A percentile compares a stretch with the other conserved stretches of the same genome.
phyloP scores from a whole-genome alignment of 2,797 vertebrate genomes.

The Characodon lateralis region DNA sequence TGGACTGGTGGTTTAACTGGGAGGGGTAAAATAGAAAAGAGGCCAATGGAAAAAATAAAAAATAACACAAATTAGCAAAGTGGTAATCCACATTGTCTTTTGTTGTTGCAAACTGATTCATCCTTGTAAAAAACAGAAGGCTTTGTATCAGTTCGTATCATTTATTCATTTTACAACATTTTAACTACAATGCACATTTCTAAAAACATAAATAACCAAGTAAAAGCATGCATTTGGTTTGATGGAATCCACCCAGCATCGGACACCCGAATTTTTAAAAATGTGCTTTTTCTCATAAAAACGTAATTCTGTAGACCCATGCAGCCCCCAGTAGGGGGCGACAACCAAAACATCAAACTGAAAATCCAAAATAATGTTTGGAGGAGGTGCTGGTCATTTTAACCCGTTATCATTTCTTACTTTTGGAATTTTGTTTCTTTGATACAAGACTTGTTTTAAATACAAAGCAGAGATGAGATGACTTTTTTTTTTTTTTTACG shows the following conservation, averaged over 20 bases:
- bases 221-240: neutral
- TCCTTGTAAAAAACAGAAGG: neutral
- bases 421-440: too few relatives aligned
- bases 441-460: too few relatives aligned
- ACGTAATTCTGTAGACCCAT: neutral
- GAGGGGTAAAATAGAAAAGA: neutral
- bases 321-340: neutral
- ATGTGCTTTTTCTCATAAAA: too few relatives aligned
- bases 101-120: constrained; percentile 1
- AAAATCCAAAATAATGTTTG: neutral
- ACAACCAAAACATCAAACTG: neutral
- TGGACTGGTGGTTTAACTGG: constrained; percentile 13
- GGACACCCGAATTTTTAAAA: too few relatives aligned
- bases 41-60: neutral
- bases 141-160: too few relatives aligned
- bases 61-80: constrained; percentile 1
- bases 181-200: neutral
- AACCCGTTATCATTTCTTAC: neutral
- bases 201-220: neutral
- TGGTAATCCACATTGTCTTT: constrained; percentile 37
- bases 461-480: too few relatives aligned
- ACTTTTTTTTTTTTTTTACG: neutral
- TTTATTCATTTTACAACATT: neutral
- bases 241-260: neutral
- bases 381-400: neutral